Conservation (phyloP, 2,113 vertebrate genomes). For the Marcusenius ussheri region DNA sequence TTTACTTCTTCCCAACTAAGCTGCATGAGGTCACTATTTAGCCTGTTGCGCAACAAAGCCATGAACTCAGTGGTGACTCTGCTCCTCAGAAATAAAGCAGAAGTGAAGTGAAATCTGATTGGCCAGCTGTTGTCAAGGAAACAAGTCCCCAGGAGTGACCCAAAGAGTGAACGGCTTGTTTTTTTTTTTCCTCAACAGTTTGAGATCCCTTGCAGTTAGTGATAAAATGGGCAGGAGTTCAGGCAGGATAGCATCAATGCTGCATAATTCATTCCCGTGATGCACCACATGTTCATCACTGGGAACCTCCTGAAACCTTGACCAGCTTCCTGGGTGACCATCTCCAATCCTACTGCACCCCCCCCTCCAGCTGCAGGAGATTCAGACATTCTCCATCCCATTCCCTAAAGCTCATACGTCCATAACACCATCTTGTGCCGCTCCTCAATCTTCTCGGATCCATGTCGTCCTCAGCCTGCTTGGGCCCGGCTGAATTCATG, state of each 20-base stretch:
- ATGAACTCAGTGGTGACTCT: neutral
- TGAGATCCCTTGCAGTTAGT: neutral
- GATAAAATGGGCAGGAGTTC: neutral
- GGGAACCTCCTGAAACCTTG: neutral
- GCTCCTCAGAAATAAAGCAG: neutral
- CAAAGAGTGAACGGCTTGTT: neutral
- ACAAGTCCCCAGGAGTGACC: conserved; percentile 11
- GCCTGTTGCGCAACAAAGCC: neutral
- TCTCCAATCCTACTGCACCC: neutral
- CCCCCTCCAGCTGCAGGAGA: neutral
- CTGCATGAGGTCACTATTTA: neutral
- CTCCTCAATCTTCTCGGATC: neutral
- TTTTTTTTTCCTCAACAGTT: neutral
- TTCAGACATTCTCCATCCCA: neutral
- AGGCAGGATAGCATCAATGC: neutral
- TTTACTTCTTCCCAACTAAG: neutral
- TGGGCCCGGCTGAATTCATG: neutral
- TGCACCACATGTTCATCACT: neutral
- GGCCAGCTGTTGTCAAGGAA: conserved; percentile 1
- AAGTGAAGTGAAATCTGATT: neutral
- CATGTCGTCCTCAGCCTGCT: too few species aligned
- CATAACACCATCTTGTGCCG: neutral
- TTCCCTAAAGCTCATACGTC: neutral
- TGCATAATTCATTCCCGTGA: neutral
- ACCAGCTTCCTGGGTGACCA: neutral